Base-by-base conservation (phyloP, 2,113 vertebrate genomes). In the Buteo buteo region DNA sequence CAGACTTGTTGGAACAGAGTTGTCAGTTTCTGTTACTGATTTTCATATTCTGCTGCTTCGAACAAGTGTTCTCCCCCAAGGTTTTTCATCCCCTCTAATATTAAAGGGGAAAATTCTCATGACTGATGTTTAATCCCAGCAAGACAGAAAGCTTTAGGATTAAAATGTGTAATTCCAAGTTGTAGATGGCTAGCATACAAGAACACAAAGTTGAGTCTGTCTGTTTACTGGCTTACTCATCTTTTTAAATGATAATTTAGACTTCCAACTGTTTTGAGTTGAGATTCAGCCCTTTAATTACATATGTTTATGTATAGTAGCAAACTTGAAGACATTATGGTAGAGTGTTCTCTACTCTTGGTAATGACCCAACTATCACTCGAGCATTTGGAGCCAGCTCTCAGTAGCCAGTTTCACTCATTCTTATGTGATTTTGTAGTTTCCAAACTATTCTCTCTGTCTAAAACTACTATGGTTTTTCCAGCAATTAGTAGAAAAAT, bases 321-420 rank as follows among this genome's bases (percentile, higher is more conserved):
- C 93, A 96, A 97, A 97, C 92, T 94, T 95, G 95, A 95, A 97
- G 96, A 96, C 92, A 94, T 97, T 96, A 95, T 96, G 93, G 82
- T 96, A 59, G 93, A 94, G 90, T 96, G 90, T 96, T 96, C 93
- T 94, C 81, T 94, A 20, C 71, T 93, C 66, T 96, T 97, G 95
- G 96, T 96, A 95, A 57, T 97, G 96, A 97, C 96, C 95, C 96
- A 97, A 92, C 67, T 96, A 95, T 96, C 80, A 84, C 93, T 97
- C 40, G 57, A 95, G 82, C 7, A 21, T 91, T 95, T 14, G 8
- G 93, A 97, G 96, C 95, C 96, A 97, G 82, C 87, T 88, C 71
- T 90, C 61, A 82, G 74, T 93, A 96, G 91, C 93, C 96, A 94
- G 86, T 93, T 96, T 96, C 65, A 90, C 94, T 94, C 38, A 9